Conservation (phyloP, 2,888 invertebrate species). For the Pteria penguin region DNA sequence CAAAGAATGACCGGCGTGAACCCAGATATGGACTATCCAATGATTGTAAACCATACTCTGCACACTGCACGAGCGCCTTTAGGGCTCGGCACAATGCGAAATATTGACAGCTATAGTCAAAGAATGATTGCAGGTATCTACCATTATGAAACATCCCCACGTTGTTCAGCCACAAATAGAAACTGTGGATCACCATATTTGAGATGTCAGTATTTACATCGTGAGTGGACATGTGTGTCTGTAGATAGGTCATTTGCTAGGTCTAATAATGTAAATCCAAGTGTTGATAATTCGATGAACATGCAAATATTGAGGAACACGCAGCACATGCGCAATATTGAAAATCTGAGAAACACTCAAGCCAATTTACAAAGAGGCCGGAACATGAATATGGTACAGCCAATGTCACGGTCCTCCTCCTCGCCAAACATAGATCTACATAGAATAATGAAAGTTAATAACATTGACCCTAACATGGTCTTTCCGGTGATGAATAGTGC, state of each 20-base stretch:
- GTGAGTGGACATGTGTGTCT: slow-evolving; percentile 47
- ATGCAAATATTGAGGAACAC: no score
- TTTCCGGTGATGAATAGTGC: not conserved
- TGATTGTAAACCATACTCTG: slow-evolving; percentile 54
- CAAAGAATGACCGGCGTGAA: slow-evolving; percentile 54
- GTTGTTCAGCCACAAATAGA: slow-evolving; percentile 47
- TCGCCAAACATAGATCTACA: not conserved
- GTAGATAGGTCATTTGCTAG: slow-evolving; percentile 32
- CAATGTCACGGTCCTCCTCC: not conserved
- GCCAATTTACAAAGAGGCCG: not conserved
- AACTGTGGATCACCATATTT: slow-evolving; percentile 63
- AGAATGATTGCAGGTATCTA: slow-evolving; percentile 56
- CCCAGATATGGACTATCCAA: slow-evolving; percentile 59
- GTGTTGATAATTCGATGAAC: not conserved
- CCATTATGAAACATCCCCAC: slow-evolving; percentile 53
- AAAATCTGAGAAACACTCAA: not conserved
- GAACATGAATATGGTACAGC: not conserved
- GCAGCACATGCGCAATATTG: not conserved
- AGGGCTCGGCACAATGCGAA: slow-evolving; percentile 63
- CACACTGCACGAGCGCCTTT: slow-evolving; percentile 56
- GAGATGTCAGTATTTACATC: slow-evolving; percentile 39
- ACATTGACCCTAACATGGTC: not conserved
- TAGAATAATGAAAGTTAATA: not conserved
- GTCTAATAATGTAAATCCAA: not conserved
- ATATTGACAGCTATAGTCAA: slow-evolving; percentile 66